Conservation (phyloP, 2,888 invertebrate genomes). For the Liopterus haemorrhoidalis region DNA sequence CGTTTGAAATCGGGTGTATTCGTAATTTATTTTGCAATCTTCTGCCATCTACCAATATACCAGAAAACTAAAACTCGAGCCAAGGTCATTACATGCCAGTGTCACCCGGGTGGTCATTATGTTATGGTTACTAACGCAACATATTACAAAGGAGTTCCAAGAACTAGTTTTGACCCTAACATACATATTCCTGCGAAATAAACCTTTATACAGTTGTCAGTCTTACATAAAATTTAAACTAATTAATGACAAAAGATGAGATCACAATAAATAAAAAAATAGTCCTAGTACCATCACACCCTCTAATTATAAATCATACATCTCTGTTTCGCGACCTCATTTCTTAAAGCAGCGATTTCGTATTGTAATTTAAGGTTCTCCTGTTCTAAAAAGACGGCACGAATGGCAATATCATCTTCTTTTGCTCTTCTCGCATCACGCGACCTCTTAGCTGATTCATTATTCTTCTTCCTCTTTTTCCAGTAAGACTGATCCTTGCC, state of each 20-base stretch:
- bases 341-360: conserved; percentile 59
- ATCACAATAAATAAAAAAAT: conserved; percentile 15
- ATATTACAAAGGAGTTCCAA: no score
- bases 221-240: conserved; percentile 7
- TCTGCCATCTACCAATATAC: no score
- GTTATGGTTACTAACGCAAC: no score
- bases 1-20: no score
- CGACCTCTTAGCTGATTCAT: conserved; percentile 91
- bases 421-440: conserved; percentile 83
- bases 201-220: no score
- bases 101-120: no score
- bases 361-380: conserved; percentile 75
- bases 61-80: no score
- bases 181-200: no score
- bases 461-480: conserved; percentile 84
- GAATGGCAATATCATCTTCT: conserved; percentile 86
- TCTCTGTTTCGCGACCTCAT: conserved; percentile 55
- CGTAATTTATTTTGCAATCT: no score
- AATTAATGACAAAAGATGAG: conserved; percentile 16
- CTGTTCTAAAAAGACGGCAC: conserved; percentile 80
- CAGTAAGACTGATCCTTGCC: conserved; percentile 76
- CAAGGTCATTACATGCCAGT: no score
- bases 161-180: no score
- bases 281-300: no score
- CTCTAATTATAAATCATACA: conserved; percentile 18